Percentiles rank a stretch among this genome's conserved stretches.
phyloP scores from a whole-genome alignment of 1,140 invertebrate genomes.

The Drosophila watanabei region DNA sequence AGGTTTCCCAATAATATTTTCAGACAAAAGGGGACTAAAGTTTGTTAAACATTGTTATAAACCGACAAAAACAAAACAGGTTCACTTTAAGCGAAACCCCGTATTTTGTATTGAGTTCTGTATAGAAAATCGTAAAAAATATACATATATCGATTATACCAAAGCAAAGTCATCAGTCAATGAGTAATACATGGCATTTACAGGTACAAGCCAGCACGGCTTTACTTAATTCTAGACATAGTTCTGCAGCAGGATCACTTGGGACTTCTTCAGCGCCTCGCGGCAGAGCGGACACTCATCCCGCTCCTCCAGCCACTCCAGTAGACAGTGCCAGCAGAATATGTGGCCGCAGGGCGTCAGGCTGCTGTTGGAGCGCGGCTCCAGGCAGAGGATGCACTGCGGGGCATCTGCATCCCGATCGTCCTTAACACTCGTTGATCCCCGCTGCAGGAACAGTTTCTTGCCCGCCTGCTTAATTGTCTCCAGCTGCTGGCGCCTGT shows the following conservation, averaged over 20 bases:
- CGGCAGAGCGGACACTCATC: constrained; percentile 90
- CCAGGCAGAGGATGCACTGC: constrained; percentile 93
- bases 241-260: constrained; percentile 78
- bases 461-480: constrained; percentile 44
- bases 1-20: not conserved
- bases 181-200: not conserved
- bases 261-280: constrained; percentile 86
- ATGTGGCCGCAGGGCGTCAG: constrained; percentile 95
- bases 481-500: constrained; percentile 79
- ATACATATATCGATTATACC: not conserved
- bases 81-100: not conserved
- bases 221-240: constrained; percentile 49
- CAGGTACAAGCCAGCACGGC: not conserved
- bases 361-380: constrained; percentile 88
- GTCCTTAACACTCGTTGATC: constrained; percentile 19
- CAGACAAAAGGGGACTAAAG: not conserved
- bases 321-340: constrained; percentile 95
- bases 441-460: constrained; percentile 53
- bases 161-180: not conserved
- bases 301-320: constrained; percentile 89
- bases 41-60: constrained; percentile 9
- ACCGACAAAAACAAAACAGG: constrained; percentile 3
- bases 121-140: not conserved
- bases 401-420: constrained; percentile 50
- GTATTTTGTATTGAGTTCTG: not conserved